phyloP scores from a whole-genome alignment of 1,140 invertebrate species.

The Anoplolepis gracilipes region DNA sequence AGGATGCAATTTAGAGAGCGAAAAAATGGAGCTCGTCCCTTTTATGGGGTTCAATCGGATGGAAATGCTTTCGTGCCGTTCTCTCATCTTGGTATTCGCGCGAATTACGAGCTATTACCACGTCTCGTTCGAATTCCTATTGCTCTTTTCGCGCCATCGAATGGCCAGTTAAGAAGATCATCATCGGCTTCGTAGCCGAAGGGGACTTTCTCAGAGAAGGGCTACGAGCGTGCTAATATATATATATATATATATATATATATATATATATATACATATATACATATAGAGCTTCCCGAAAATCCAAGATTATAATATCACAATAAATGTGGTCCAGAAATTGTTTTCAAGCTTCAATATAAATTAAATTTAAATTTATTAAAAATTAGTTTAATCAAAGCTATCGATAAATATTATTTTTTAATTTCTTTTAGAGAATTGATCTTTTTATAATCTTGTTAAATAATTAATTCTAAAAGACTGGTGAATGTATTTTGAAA shows the following conservation, averaged over 20 bases:
- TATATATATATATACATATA: too few relatives aligned
- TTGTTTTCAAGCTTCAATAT: not conserved
- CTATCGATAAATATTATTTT: not conserved
- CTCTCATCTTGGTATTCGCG: slow-evolving; percentile 1
- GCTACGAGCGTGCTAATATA: not conserved
- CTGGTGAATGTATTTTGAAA: too few relatives aligned
- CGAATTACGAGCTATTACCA: slow-evolving; percentile 19
- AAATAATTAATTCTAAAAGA: too few relatives aligned
- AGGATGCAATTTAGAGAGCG: not conserved
- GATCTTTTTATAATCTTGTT: too few relatives aligned
- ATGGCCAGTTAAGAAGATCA: slow-evolving; percentile 49
- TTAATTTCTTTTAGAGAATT: not conserved
- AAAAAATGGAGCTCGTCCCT: not conserved
- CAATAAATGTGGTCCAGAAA: not conserved
- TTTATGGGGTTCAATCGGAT: not conserved
- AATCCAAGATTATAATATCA: not conserved
- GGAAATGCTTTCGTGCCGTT: slow-evolving; percentile 7
- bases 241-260: too few relatives aligned
- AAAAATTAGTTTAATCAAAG: not conserved
- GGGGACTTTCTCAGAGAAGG: not conserved
- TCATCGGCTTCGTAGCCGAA: not conserved
- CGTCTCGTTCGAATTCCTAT: slow-evolving; percentile 29
- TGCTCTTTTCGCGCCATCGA: slow-evolving; percentile 20
- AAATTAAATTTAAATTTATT: not conserved
- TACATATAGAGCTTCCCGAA: not conserved